Evolutionary conservation across 2,797 vertebrate species (phyloP).

Genomic region (Jordanella pulchra): DNA sequence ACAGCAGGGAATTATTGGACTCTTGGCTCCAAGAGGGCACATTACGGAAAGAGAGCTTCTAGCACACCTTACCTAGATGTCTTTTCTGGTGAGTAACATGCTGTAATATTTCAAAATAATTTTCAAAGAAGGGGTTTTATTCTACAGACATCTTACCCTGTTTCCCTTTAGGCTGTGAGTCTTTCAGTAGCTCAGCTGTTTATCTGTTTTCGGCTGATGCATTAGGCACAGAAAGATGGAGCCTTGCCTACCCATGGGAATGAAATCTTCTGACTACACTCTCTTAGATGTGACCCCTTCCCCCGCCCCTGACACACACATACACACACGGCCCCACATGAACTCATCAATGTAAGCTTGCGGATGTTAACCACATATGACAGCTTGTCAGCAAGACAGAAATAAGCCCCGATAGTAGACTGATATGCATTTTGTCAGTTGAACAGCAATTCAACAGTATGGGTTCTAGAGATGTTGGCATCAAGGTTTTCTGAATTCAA

Average conservation of each 20-base stretch:
- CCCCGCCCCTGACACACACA: neutral
- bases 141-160: slow-evolving; percentile 41
- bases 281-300: slow-evolving; percentile 9
- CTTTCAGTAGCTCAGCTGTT: slow-evolving; percentile 61
- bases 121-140: slow-evolving; percentile 31
- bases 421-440: slow-evolving; percentile 47
- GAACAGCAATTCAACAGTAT: slow-evolving; percentile 16
- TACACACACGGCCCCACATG: slow-evolving; percentile 1
- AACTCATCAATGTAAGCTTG: slow-evolving; percentile 9
- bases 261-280: slow-evolving; percentile 31
- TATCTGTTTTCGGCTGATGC: slow-evolving; percentile 48
- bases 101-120: neutral
- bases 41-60: slow-evolving; percentile 75
- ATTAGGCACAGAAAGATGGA: slow-evolving; percentile 42
- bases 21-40: slow-evolving; percentile 76
- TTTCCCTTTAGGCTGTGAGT: slow-evolving; percentile 45
- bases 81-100: slow-evolving; percentile 89
- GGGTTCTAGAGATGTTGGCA: neutral
- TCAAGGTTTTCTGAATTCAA: neutral
- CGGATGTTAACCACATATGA: slow-evolving; percentile 59
- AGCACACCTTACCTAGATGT: slow-evolving; percentile 83
- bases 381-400: slow-evolving; percentile 55
- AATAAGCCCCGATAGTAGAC: slow-evolving; percentile 36
- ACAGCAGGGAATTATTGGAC: slow-evolving; percentile 70
- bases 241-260: slow-evolving; percentile 32